Conservation (phyloP, 2,888 invertebrate genomes). For the Tethea ocularis region DNA sequence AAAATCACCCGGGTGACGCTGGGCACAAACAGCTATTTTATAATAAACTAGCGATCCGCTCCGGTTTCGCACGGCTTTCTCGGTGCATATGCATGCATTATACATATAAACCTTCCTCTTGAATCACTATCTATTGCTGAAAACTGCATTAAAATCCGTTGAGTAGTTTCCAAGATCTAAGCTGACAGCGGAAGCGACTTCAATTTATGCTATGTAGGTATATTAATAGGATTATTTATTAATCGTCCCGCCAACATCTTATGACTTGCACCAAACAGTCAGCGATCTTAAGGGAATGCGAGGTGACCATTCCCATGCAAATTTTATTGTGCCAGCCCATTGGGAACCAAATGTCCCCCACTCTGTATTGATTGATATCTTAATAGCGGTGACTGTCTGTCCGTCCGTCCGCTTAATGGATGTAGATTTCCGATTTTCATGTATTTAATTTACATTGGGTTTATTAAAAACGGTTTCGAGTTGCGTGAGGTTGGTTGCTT, state of each 20-base stretch:
- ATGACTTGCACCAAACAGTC: slow-evolving; percentile 19
- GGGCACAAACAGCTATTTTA: too few relatives aligned
- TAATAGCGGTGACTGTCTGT: slow-evolving; percentile 46
- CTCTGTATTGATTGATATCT: slow-evolving; percentile 73
- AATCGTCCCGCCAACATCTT: slow-evolving; percentile 10
- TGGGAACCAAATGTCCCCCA: slow-evolving; percentile 44
- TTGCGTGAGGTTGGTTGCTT: background rate
- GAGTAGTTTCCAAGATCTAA: too few relatives aligned
- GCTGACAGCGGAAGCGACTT: too few relatives aligned
- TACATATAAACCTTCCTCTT: too few relatives aligned
- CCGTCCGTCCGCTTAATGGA: slow-evolving; percentile 23
- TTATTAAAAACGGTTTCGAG: background rate
- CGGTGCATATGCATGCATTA: too few relatives aligned
- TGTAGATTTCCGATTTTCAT: slow-evolving; percentile 12
- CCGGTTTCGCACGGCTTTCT: too few relatives aligned
- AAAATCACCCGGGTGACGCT: too few relatives aligned
- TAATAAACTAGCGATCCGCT: too few relatives aligned
- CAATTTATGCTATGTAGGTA: too few relatives aligned
- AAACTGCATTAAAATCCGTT: too few relatives aligned
- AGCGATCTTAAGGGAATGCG: slow-evolving; percentile 44
- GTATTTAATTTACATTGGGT: slow-evolving; percentile 2
- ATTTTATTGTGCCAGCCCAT: slow-evolving; percentile 61
- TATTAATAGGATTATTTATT: too few relatives aligned
- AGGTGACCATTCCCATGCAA: slow-evolving; percentile 70
- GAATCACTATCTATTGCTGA: too few relatives aligned